phyloP scores from a whole-genome alignment of 2,113 vertebrate genomes.

The Chascanopsetta lugubris region DNA sequence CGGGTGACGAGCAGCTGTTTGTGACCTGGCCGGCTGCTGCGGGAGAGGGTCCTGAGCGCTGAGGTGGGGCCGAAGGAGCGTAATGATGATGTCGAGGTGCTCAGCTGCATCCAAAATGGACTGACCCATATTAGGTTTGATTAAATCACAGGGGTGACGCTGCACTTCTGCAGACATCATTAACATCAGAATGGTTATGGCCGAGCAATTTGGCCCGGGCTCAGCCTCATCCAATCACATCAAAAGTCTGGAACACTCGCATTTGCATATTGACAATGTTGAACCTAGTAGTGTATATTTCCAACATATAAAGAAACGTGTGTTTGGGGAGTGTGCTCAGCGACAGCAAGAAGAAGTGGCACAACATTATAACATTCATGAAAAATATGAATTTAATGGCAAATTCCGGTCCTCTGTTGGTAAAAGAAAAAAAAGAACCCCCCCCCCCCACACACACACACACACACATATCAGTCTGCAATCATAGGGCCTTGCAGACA shows the following conservation, averaged over 20 bases:
- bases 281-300: conserved; percentile 14
- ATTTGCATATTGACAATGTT: conserved; percentile 46
- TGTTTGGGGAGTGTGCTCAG: too few relatives aligned
- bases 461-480: conserved; percentile 73
- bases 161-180: conserved; percentile 70
- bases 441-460: too few relatives aligned
- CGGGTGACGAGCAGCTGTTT: conserved; percentile 68
- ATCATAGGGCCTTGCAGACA: conserved; percentile 64
- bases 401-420: conserved; percentile 42
- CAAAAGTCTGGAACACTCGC: conserved; percentile 12
- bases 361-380: conserved; percentile 54
- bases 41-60: conserved; percentile 35
- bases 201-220: conserved; percentile 52
- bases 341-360: not conserved
- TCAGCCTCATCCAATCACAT: conserved; percentile 24
- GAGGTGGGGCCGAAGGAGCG: conserved; percentile 58
- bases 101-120: conserved; percentile 72
- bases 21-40: conserved; percentile 19
- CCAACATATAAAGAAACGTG: conserved; percentile 20
- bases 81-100: conserved; percentile 74
- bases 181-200: conserved; percentile 73
- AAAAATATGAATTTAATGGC: conserved; percentile 53
- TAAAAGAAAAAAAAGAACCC: conserved; percentile 36
- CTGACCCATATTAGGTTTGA: conserved; percentile 77
- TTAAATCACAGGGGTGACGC: conserved; percentile 73